A percentile compares a stretch with the other conserved stretches of the same genome.
These are phyloP conservation scores for Ochotona curzoniae DNA, from an alignment of 2,113 vertebrate genomes.

Conservation along the genomic window DNA sequence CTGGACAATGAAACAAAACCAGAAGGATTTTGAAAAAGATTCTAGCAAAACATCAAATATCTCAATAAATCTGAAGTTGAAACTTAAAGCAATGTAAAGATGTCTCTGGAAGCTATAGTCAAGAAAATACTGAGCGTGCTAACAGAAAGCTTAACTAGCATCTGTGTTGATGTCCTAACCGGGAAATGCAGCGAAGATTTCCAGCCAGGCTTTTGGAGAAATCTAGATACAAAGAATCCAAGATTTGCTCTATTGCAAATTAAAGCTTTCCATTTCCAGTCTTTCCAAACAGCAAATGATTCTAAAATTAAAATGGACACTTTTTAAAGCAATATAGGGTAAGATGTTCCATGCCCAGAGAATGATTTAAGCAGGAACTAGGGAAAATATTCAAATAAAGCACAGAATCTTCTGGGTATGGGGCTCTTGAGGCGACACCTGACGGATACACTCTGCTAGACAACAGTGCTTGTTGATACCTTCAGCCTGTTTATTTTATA, in stretches of 20 bases:
- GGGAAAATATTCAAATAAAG: background rate
- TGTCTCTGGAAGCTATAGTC: background rate
- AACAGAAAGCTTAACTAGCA: background rate
- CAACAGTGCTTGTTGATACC: background rate
- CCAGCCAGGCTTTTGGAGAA: background rate
- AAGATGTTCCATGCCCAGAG: background rate
- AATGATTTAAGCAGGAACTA: background rate
- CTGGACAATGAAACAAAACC: background rate
- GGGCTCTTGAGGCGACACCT: background rate
- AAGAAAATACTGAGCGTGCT: background rate
- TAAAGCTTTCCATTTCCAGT: background rate
- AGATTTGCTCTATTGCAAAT: background rate
- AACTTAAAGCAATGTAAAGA: background rate
- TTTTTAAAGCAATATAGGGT: background rate
- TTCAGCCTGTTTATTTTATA: background rate
- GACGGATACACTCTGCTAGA: background rate
- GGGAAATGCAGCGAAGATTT: background rate
- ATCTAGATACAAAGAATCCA: background rate
- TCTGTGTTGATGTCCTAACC: background rate
- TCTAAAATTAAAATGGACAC: background rate
- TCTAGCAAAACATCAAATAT: background rate
- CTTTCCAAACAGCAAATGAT: background rate
- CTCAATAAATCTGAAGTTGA: background rate
- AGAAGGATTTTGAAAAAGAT: background rate
- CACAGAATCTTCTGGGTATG: background rate